These are phyloP conservation scores for Galeopterus variegatus DNA, from an alignment of 2,113 vertebrate species.

Conservation along the genomic window DNA sequence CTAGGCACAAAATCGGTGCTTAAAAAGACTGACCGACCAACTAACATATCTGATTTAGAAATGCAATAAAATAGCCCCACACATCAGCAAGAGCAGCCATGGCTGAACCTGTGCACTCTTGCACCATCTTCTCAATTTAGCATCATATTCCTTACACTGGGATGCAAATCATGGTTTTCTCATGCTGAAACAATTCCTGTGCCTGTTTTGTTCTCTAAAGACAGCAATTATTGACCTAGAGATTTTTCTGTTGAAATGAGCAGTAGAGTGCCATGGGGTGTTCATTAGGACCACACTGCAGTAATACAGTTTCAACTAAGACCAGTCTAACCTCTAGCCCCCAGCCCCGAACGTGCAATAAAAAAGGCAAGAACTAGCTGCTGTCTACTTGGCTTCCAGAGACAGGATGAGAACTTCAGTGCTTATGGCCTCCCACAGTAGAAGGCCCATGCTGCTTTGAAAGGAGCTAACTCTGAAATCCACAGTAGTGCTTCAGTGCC, in stretches of 20 bases:
- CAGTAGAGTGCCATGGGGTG: rapidly evolving
- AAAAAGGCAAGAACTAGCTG: not conserved
- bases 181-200: not conserved
- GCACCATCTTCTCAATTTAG: not conserved
- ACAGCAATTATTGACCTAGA: not conserved
- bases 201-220: not conserved
- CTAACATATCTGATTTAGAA: not conserved
- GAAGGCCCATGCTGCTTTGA: not conserved
- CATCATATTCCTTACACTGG: not conserved
- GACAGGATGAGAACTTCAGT: not conserved
- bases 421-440: rapidly evolving
- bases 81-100: too few relatives aligned
- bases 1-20: not conserved
- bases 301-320: not conserved
- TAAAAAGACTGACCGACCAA: not conserved
- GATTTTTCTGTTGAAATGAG: not conserved
- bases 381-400: not conserved
- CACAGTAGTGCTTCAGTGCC: not conserved
- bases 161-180: not conserved
- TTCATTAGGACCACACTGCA: not conserved
- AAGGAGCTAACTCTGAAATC: not conserved
- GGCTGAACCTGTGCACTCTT: not conserved
- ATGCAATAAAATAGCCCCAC: not conserved
- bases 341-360: not conserved
- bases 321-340: not conserved